Conservation (phyloP, 2,113 vertebrate genomes). For the Onychostruthus taczanowskii region DNA sequence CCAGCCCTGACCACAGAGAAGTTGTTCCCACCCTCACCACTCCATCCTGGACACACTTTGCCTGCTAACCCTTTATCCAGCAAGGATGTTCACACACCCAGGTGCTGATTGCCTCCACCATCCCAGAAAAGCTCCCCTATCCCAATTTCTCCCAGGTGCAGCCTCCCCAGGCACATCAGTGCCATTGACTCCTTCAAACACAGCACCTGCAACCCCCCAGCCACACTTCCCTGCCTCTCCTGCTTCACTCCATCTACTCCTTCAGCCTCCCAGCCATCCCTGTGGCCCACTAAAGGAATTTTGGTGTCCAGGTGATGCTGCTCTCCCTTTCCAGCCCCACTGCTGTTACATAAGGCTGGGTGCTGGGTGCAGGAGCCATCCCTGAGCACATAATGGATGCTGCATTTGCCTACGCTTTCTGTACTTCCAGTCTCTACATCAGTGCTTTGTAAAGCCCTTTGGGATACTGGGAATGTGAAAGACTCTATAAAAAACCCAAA, state of each 20-base stretch:
- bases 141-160: not conserved
- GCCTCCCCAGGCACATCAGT: not conserved
- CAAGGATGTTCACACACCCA: fast-evolving
- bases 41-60: fast-evolving
- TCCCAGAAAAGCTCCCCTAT: not conserved
- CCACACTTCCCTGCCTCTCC: not conserved
- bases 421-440: constrained; percentile 26
- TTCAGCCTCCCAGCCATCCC: not conserved
- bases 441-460: constrained; percentile 57
- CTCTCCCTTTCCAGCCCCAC: not conserved
- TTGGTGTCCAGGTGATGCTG: not conserved
- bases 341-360: not conserved
- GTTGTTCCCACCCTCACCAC: not conserved
- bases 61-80: not conserved
- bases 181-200: not conserved
- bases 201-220: not conserved
- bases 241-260: not conserved
- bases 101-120: not conserved
- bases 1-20: not conserved
- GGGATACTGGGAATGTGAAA: constrained; percentile 55
- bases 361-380: not conserved
- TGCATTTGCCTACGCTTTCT: not conserved
- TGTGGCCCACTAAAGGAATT: not conserved
- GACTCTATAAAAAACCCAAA: constrained; percentile 49
- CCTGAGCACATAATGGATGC: not conserved